phyloP scores from a whole-genome alignment of 1,140 invertebrate genomes.

The Procambarus virginalis region DNA sequence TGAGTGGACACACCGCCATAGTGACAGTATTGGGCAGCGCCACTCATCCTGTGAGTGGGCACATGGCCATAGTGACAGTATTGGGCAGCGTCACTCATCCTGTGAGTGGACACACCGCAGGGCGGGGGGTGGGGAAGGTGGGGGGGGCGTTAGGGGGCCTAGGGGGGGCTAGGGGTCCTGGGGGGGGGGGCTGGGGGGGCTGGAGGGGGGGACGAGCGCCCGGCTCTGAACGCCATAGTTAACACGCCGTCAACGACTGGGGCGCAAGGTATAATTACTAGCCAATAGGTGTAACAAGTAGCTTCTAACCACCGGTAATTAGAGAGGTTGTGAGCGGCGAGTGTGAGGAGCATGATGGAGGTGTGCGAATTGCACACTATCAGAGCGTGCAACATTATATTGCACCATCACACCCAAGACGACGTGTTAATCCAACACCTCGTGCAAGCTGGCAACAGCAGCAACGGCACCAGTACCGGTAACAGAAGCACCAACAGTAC shows the following conservation, averaged over 20 bases:
- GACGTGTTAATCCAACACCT: background rate
- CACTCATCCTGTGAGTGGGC: no score
- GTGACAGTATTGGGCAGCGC: no score
- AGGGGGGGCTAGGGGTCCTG: no score
- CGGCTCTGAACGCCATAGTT: background rate
- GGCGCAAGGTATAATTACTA: constrained; percentile 25
- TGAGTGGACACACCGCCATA: no score
- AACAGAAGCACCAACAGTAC: no score
- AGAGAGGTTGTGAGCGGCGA: constrained; percentile 8
- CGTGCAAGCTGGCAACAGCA: no score
- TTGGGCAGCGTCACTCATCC: no score
- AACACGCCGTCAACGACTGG: constrained; percentile 23
- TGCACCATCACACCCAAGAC: background rate
- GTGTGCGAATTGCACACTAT: constrained; percentile 3
- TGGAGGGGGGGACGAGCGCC: background rate
- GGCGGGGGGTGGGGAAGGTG: background rate
- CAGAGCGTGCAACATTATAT: background rate
- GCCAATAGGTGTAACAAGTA: constrained; percentile 43
- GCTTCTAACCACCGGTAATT: constrained; percentile 36
- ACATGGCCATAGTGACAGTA: no score
- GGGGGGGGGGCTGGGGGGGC: background rate
- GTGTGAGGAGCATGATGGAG: constrained; percentile 15
- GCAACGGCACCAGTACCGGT: no score
- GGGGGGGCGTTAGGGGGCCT: no score
- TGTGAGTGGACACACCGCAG: no score